phyloP scores from a whole-genome alignment of 2,113 vertebrate species.

The Takifugu bimaculatus region DNA sequence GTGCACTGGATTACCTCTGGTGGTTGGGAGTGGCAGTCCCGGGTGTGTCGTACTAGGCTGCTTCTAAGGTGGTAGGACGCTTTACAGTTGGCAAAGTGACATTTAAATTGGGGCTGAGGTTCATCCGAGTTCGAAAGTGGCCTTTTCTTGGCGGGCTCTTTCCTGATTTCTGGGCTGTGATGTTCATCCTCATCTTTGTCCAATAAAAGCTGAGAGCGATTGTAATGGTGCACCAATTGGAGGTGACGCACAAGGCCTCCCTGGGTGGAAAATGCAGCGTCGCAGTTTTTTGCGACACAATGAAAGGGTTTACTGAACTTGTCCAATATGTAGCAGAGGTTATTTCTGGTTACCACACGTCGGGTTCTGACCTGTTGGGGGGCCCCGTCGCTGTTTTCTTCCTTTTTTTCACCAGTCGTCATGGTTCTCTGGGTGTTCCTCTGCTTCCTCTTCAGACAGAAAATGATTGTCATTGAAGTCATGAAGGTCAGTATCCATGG shows the following conservation, averaged over 20 bases:
- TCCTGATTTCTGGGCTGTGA: conserved; percentile 75
- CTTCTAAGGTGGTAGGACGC: conserved; percentile 87
- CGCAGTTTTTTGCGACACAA: conserved; percentile 92
- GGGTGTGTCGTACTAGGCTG: conserved; percentile 84
- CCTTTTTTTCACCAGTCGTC: conserved; percentile 41
- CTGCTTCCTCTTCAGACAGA: conserved; percentile 45
- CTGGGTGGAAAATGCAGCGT: conserved; percentile 87
- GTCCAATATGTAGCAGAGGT: conserved; percentile 88
- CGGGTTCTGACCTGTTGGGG: conserved; percentile 80
- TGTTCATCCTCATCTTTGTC: conserved; percentile 80
- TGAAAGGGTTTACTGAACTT: conserved; percentile 95
- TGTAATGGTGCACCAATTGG: conserved; percentile 87
- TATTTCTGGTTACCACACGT: conserved; percentile 86
- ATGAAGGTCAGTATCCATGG: conserved; percentile 19
- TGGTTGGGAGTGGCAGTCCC: conserved; percentile 47
- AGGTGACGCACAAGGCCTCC: conserved; percentile 91
- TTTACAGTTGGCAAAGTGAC: conserved; percentile 82
- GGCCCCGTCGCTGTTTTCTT: conserved; percentile 24
- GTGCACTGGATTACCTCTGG: conserved; percentile 78
- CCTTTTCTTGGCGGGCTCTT: conserved; percentile 73
- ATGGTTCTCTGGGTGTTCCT: conserved; percentile 29
- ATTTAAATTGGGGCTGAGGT: conserved; percentile 80
- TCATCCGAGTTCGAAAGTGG: conserved; percentile 56
- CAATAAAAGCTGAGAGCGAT: conserved; percentile 87
- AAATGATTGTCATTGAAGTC: conserved; percentile 21